Evolutionary conservation across 2,888 invertebrate species (phyloP).

Genomic region (Drosophila niveifrons): DNA sequence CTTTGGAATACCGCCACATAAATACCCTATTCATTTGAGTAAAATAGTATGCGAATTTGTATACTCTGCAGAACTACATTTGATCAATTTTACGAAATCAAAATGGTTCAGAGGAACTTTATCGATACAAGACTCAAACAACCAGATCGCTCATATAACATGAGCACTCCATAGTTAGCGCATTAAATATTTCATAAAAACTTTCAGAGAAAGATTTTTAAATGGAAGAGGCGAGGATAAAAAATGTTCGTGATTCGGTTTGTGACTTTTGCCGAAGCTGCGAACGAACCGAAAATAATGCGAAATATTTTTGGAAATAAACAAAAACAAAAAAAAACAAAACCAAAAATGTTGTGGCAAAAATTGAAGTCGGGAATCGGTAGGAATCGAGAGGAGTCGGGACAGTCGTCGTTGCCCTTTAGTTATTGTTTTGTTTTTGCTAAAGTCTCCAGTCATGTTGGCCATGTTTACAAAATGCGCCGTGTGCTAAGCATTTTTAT

Average conservation of each 20-base stretch:
- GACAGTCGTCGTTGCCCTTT: conserved; percentile 22
- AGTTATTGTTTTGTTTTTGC: conserved; percentile 25
- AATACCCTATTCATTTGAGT: conserved; percentile 10
- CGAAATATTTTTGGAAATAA: conserved; percentile 70
- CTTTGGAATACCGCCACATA: not conserved
- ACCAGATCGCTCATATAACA: not conserved
- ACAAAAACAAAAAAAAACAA: conserved; percentile 12
- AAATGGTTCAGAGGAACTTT: not conserved
- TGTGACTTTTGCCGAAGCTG: conserved; percentile 57
- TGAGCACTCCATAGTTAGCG: not conserved
- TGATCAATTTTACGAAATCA: not conserved
- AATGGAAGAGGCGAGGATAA: conserved; percentile 69
- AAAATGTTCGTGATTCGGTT: conserved; percentile 72
- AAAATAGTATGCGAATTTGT: not conserved
- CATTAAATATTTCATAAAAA: conserved; percentile 54
- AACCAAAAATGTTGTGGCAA: conserved; percentile 18
- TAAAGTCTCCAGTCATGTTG: conserved; percentile 62
- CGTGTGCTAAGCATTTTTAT: conserved; percentile 79
- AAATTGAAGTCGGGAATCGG: conserved; percentile 33
- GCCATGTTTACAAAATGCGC: conserved; percentile 78
- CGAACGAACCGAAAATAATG: conserved; percentile 65
- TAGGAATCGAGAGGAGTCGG: conserved; percentile 39
- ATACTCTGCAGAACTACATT: not conserved
- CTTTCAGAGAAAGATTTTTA: conserved; percentile 28
- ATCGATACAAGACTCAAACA: not conserved